Evolutionary conservation across 1,140 invertebrate species (phyloP).

Genomic region (Drosophila parvula): DNA sequence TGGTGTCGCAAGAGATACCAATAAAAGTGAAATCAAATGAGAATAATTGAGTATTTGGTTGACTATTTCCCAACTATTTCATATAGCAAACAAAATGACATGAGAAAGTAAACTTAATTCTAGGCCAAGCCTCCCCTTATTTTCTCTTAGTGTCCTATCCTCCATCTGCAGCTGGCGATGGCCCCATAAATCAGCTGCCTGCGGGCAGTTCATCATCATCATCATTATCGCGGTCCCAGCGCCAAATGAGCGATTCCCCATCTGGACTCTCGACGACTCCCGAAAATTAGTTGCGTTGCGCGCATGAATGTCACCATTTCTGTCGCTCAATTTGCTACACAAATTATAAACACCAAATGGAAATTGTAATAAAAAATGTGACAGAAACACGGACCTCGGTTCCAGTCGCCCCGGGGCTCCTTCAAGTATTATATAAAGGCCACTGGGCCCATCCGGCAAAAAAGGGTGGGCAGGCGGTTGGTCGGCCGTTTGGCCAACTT

Average conservation of each 20-base stretch:
- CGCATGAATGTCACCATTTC: conserved; percentile 73
- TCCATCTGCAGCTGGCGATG: conserved; percentile 25
- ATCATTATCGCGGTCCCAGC: conserved; percentile 34
- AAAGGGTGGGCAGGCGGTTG: conserved; percentile 14
- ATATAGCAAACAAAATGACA: no score
- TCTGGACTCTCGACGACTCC: conserved; percentile 43
- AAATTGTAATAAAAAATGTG: conserved; percentile 64
- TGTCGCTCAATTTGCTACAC: conserved; percentile 73
- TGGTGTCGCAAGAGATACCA: no score
- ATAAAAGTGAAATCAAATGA: no score
- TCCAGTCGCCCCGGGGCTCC: conserved; percentile 10
- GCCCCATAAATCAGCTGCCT: conserved; percentile 70
- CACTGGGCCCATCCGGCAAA: background rate
- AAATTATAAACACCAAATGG: conserved; percentile 79
- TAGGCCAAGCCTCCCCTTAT: background rate
- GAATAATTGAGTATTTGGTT: no score
- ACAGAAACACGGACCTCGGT: conserved; percentile 27
- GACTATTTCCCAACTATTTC: no score
- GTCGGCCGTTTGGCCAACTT: conserved; percentile 33
- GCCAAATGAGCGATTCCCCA: conserved; percentile 44
- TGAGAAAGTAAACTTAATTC: background rate
- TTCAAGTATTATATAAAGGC: background rate
- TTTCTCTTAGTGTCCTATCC: background rate
- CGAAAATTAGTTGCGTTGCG: conserved; percentile 59
- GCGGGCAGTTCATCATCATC: conserved; percentile 74